Base-by-base conservation (phyloP, 1,140 invertebrate species). In the Argopecten irradians region DNA sequence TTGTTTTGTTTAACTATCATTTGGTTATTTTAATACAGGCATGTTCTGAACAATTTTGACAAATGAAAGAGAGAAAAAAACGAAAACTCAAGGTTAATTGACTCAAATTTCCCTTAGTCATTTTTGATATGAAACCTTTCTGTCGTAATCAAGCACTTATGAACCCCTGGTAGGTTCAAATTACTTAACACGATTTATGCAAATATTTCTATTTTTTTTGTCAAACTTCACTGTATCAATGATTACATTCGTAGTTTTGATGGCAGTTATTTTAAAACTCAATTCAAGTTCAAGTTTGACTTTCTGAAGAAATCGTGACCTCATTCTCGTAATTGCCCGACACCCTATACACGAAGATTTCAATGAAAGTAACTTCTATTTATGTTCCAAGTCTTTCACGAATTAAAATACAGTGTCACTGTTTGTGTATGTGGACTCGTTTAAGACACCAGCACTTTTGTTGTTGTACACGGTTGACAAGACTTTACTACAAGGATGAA, bases 361-460 rank as follows among this genome's bases (percentile, higher is more conserved):
- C 55, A 71, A 28, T 71, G 55, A 71, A 71, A 71, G 55, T 71
- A 28, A n/a, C 55, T 71, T 71, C 55, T 71, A 71, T 71, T 71
- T n/a, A 71, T 71, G 28, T 28, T n/a, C 1, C 55, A 71, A 28
- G 22, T 71, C 55, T 71, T 71, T 71, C 55, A 71, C 28, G 55
- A 71, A 71, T 28, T 71, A 71, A 71, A 71, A 71, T 71, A 71
- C 55, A 71, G 55, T 71, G 55, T 71, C 22, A 19, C 1, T 71
- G 8, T 71, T 5, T 71, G 55, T 28, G 55, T 71, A n/a, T 71
- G 55, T 71, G n/a, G n/a, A n/a, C 55, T 16, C 28, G 55, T n/a
- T n/a, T 71, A 71, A 71, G 55, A 71, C 55, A 71, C 55, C 55
- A 71, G 55, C 0, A 11, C 55, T 16, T 71, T 71, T 71, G 55